Conservation (phyloP, 2,888 invertebrate species). For the Cotesia congregata region DNA sequence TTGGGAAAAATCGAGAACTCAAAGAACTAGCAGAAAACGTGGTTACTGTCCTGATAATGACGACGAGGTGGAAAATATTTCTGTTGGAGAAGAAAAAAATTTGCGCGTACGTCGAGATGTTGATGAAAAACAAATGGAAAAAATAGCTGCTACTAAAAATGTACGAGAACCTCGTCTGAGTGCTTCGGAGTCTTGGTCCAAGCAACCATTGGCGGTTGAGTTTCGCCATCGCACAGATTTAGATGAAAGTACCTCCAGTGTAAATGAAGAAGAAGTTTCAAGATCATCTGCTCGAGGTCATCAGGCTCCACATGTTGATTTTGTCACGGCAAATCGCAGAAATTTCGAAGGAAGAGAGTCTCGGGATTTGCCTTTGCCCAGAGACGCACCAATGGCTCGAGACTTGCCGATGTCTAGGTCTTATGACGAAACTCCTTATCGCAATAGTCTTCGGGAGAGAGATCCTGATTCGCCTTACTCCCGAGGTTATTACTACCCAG, state of each 20-base stretch:
- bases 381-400: slow-evolving; percentile 46
- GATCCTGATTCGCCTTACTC: slow-evolving; percentile 52
- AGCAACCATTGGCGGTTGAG: slow-evolving; percentile 62
- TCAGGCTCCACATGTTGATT: slow-evolving; percentile 61
- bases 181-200: slow-evolving; percentile 63
- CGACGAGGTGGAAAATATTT: slow-evolving; percentile 34
- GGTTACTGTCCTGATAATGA: slow-evolving; percentile 39
- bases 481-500: slow-evolving; percentile 58
- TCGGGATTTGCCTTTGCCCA: slow-evolving; percentile 56
- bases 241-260: slow-evolving; percentile 44
- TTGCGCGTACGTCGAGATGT: slow-evolving; percentile 44
- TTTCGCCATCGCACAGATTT: slow-evolving; percentile 57
- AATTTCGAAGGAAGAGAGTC: slow-evolving; percentile 60
- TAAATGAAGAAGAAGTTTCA: slow-evolving; percentile 47
- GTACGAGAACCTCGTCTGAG: slow-evolving; percentile 58
- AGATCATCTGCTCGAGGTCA: slow-evolving; percentile 47
- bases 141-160: slow-evolving; percentile 57
- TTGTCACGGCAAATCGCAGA: slow-evolving; percentile 62
- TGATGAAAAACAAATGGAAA: slow-evolving; percentile 57
- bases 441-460: slow-evolving; percentile 50
- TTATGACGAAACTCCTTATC: slow-evolving; percentile 58
- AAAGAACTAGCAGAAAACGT: slow-evolving; percentile 37
- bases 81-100: slow-evolving; percentile 12
- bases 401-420: slow-evolving; percentile 55
- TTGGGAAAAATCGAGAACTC: slow-evolving; percentile 39